Percentiles rank a stretch among this genome's conserved stretches.
These are phyloP conservation scores for Odocoileus hemionus DNA, from an alignment of 2,113 vertebrate species.

Conservation along the genomic window DNA sequence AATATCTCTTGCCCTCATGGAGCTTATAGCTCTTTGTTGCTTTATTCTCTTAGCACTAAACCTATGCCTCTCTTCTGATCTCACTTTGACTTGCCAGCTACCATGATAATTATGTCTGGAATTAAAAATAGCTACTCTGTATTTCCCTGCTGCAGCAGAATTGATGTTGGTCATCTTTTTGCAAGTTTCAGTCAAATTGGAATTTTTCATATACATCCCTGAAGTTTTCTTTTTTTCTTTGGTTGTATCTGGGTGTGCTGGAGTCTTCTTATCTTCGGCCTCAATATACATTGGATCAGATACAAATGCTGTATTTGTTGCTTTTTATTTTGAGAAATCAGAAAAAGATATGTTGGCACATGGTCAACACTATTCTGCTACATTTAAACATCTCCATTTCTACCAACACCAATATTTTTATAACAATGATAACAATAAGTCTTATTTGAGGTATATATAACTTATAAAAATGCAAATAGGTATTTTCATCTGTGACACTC, in stretches of 20 bases:
- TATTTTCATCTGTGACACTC: background rate
- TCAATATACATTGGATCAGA: background rate
- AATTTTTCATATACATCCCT: background rate
- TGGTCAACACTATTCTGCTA: background rate
- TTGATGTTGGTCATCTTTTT: background rate
- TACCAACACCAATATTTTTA: background rate
- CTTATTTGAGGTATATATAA: background rate
- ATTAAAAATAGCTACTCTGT: background rate
- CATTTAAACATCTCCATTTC: background rate
- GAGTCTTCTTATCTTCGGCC: background rate
- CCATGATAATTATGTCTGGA: background rate
- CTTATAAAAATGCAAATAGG: background rate
- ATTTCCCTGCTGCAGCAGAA: background rate
- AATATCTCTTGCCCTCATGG: background rate
- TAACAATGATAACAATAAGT: background rate
- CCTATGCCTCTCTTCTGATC: background rate
- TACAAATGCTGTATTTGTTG: background rate
- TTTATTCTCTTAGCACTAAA: background rate
- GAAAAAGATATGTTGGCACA: background rate
- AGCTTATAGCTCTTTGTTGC: background rate
- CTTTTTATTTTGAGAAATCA: slow-evolving; percentile 6
- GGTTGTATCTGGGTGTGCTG: background rate
- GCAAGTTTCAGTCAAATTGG: background rate
- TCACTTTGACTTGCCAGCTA: background rate
- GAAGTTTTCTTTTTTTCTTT: background rate